A percentile compares a stretch with the other conserved stretches of the same genome.
These are phyloP conservation scores for Drosophila anomalata DNA, from an alignment of 2,888 invertebrate species.

Conservation along the genomic window DNA sequence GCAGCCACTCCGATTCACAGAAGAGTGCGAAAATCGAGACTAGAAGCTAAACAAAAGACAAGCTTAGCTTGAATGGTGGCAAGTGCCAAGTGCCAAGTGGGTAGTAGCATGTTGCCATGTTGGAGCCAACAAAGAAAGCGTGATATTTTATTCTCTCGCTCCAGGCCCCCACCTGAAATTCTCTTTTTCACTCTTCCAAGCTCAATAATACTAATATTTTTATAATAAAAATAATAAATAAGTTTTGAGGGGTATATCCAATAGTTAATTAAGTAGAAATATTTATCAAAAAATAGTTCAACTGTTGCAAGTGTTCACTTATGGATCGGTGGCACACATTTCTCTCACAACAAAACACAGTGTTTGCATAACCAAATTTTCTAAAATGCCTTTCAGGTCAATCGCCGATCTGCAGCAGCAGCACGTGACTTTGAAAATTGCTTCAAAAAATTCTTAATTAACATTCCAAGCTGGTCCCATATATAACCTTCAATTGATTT, in stretches of 20 bases:
- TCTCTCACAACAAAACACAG: constrained; percentile 16
- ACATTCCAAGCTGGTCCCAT: background rate
- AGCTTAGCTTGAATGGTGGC: constrained; percentile 14
- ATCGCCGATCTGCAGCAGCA: constrained; percentile 2
- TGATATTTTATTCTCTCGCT: background rate
- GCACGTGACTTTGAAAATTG: constrained; percentile 17
- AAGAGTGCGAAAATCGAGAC: constrained; percentile 53
- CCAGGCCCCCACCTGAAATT: background rate
- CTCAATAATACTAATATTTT: background rate
- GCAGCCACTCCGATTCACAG: constrained; percentile 25
- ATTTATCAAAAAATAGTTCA: background rate
- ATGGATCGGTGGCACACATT: constrained; percentile 5
- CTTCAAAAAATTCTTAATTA: constrained; percentile 11
- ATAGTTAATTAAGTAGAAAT: too few species aligned
- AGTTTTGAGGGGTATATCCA: background rate
- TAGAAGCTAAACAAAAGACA: constrained; percentile 39
- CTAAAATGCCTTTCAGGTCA: constrained; percentile 26
- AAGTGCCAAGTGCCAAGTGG: constrained; percentile 32
- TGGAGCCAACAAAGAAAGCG: constrained; percentile 39
- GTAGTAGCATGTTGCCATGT: constrained; percentile 32
- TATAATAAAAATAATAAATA: background rate
- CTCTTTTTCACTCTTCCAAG: constrained; percentile 1
- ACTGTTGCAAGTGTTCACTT: background rate
- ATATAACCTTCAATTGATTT: constrained; percentile 39
- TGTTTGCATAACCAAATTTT: constrained; percentile 50